Conservation (phyloP, 2,888 invertebrate species). For the Megalurothrips usitatus region DNA sequence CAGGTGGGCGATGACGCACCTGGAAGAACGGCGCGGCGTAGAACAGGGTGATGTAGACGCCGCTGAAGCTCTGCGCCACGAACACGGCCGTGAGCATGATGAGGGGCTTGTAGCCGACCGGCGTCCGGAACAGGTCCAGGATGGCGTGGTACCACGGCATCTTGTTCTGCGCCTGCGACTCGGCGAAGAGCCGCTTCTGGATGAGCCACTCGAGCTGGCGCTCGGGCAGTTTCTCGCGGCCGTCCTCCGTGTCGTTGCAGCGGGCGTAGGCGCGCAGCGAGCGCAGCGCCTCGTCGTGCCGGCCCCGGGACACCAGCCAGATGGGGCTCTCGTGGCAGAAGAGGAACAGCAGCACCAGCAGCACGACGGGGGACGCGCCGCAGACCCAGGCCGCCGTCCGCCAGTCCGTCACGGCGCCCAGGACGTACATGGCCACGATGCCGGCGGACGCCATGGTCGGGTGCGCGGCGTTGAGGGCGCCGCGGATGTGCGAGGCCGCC, state of each 20-base stretch:
- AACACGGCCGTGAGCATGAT: neutral
- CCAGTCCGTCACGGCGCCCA: neutral
- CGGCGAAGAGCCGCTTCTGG: neutral
- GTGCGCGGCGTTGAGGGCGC: neutral
- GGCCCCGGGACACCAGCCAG: conserved; percentile 50
- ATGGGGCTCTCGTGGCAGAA: conserved; percentile 52
- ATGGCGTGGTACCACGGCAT: neutral
- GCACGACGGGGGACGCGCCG: neutral
- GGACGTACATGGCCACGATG: neutral
- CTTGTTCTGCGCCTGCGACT: neutral
- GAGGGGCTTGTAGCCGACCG: conserved; percentile 10
- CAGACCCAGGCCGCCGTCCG: conserved; percentile 11
- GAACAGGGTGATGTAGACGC: conserved; percentile 12
- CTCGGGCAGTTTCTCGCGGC: neutral
- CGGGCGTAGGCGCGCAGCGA: conserved; percentile 15
- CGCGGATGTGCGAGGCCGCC: neutral
- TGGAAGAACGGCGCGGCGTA: conserved; percentile 12
- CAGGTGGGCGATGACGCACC: neutral
- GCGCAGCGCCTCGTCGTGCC: conserved; percentile 47
- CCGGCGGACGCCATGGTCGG: conserved; percentile 9
- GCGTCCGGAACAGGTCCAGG: neutral
- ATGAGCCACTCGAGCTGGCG: conserved; percentile 11
- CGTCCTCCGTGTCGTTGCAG: neutral
- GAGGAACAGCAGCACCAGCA: conserved; percentile 44
- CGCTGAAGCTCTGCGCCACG: conserved; percentile 21